These are phyloP conservation scores for Hypena proboscidalis DNA, from an alignment of 2,888 invertebrate genomes.

Conservation along the genomic window DNA sequence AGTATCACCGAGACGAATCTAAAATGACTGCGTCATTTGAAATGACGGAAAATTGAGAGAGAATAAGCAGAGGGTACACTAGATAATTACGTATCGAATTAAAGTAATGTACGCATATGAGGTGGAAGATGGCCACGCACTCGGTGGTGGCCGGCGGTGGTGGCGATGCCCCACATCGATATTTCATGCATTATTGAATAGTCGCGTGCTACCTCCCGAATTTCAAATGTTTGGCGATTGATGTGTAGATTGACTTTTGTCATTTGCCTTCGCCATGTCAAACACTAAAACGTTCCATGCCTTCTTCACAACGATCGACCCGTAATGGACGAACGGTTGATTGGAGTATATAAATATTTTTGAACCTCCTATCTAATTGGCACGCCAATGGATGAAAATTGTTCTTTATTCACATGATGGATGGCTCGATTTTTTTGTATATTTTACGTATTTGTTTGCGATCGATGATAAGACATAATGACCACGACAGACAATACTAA, in stretches of 20 bases:
- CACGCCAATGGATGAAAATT: constrained; percentile 75
- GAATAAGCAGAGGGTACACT: constrained; percentile 9
- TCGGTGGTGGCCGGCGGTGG: constrained; percentile 44
- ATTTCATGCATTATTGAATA: constrained; percentile 83
- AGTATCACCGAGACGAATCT: constrained; percentile 4
- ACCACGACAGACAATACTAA: constrained; percentile 23
- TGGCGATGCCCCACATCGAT: constrained; percentile 82
- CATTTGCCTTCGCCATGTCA: constrained; percentile 83
- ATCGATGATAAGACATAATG: constrained; percentile 41
- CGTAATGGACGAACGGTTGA: constrained; percentile 78
- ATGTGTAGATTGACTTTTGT: constrained; percentile 85
- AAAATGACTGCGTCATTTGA: constrained; percentile 5
- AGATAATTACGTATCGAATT: constrained; percentile 15
- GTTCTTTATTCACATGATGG: constrained; percentile 60
- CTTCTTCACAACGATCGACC: constrained; percentile 70
- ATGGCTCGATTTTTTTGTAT: constrained; percentile 30
- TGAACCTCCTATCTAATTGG: constrained; percentile 72
- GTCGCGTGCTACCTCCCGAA: constrained; percentile 83
- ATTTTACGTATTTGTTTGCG: constrained; percentile 41
- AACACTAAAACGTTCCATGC: constrained; percentile 81
- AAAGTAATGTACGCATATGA: constrained; percentile 43
- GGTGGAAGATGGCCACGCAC: constrained; percentile 64
- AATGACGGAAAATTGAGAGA: constrained; percentile 6
- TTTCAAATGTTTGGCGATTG: constrained; percentile 85
- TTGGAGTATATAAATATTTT: constrained; percentile 67